Conservation (phyloP, 1,140 invertebrate species). For the Drosophila watanabei region DNA sequence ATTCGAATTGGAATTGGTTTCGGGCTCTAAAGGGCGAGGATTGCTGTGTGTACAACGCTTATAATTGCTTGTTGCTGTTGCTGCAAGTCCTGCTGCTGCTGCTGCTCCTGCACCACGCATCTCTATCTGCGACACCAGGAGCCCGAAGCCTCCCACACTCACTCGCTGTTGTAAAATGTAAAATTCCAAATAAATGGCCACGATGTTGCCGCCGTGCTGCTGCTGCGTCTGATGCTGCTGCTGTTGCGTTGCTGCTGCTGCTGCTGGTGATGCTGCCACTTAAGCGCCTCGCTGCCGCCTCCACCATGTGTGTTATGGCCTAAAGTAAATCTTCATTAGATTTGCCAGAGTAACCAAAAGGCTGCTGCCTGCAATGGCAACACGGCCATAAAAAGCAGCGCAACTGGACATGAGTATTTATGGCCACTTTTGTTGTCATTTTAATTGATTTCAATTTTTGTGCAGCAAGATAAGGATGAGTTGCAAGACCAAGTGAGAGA, state of each 20-base stretch:
- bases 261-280: constrained; percentile 58
- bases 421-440: constrained; percentile 82
- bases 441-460: constrained; percentile 84
- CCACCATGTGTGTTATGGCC: constrained; percentile 76
- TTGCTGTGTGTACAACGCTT: constrained; percentile 68
- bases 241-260: constrained; percentile 8
- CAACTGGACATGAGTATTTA: constrained; percentile 74
- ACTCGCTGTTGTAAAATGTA: constrained; percentile 73
- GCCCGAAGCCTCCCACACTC: constrained; percentile 49
- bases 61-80: constrained; percentile 79
- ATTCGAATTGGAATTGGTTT: constrained; percentile 46
- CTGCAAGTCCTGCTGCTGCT: constrained; percentile 18
- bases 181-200: constrained; percentile 84
- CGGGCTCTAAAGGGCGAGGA: constrained; percentile 18
- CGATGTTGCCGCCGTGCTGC: constrained; percentile 27
- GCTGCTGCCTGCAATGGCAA: constrained; percentile 38
- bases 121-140: constrained; percentile 45
- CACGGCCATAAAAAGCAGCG: constrained; percentile 71
- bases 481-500: constrained; percentile 51
- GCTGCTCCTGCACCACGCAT: constrained; percentile 63
- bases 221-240: constrained; percentile 4
- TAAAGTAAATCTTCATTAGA: constrained; percentile 85
- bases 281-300: constrained; percentile 57
- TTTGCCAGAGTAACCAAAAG: constrained; percentile 74
- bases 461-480: constrained; percentile 68